Base-by-base conservation (phyloP, 64 coral and sea anemone genomes). In the Trachythela sp. region DNA sequence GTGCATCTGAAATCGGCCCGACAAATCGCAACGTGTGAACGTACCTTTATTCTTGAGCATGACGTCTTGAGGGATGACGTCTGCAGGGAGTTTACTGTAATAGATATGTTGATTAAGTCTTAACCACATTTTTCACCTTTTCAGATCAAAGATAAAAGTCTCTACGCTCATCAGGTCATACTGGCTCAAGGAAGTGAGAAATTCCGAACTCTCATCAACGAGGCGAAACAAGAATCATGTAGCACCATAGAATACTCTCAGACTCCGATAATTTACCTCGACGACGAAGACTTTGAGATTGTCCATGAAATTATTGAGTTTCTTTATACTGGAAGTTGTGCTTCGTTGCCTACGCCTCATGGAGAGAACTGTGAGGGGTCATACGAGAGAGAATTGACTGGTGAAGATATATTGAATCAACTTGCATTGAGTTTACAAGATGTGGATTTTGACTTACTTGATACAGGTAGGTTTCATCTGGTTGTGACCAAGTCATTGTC, bases 171-270 rank as follows among this genome's bases (percentile, higher is more conserved):
- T 39, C 32, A 80, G 34, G 33, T 80, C 10, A 80, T 80, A 20
- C 33, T 80, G 9, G 75, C 75, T 37, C 31, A 80, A 38, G 75
- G 75, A 35, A 80, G 75, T 80, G 75, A 80, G 10, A 80, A 80
- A 80, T 8, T 80, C 11, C 75, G 30, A 30, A 80, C 13, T 35
- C 20, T 80, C 8, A 80, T 80, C 8, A 80, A 37, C 75, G 37
- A 80, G 8, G 75, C 75, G 13, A 39, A 36, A 30, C 75, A 80
- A 36, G 2, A 39, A 80, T 20, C 31, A 35, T 37, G 7, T 15
- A 38, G 11, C 42, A 45, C 4, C 11, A 45, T 6, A 45, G 42
- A 45, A 4, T 6, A 45, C 42, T 11, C 4, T 4, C 42, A 45
- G 5, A 64, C 26, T 20, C 24, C 24, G 26, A 9, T 80, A 0